phyloP scores from a whole-genome alignment of 2,888 invertebrate species.

The Mythimna ferrago region DNA sequence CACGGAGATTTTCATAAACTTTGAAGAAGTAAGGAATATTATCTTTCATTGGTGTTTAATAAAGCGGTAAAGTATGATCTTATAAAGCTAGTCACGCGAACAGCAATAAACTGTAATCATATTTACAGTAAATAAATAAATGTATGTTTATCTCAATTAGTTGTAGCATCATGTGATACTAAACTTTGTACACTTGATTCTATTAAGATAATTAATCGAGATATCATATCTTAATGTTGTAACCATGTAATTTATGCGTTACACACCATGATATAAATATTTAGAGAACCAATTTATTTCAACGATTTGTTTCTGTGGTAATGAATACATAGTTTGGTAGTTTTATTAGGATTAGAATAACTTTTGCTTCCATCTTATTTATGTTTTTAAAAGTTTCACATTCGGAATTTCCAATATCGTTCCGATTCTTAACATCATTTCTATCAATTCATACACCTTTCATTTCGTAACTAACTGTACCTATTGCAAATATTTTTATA shows the following conservation, averaged over 20 bases:
- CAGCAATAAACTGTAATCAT: constrained; percentile 67
- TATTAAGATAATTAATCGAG: constrained; percentile 66
- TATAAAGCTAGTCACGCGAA: constrained; percentile 67
- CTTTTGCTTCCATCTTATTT: not conserved
- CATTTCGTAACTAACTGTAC: constrained; percentile 14
- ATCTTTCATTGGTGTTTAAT: constrained; percentile 69
- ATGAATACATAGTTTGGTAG: not conserved
- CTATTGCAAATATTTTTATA: constrained; percentile 22
- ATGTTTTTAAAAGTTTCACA: not conserved
- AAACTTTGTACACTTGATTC: constrained; percentile 66
- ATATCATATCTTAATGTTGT: constrained; percentile 58
- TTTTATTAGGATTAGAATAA: not conserved
- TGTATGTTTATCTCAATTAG: constrained; percentile 69
- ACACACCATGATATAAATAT: constrained; percentile 28
- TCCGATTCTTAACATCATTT: not conserved
- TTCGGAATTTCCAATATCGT: too few relatives aligned
- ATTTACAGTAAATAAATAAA: constrained; percentile 73
- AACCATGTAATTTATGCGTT: constrained; percentile 46
- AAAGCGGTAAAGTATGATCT: constrained; percentile 72
- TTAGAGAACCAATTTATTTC: constrained; percentile 37
- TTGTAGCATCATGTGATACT: constrained; percentile 65
- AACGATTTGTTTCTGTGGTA: constrained; percentile 5
- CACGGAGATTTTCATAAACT: constrained; percentile 63
- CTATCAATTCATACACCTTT: not conserved
- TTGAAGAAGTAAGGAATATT: constrained; percentile 63